These are phyloP conservation scores for Tricholaema leucomelas DNA, from an alignment of 2,113 vertebrate species.

Conservation along the genomic window DNA sequence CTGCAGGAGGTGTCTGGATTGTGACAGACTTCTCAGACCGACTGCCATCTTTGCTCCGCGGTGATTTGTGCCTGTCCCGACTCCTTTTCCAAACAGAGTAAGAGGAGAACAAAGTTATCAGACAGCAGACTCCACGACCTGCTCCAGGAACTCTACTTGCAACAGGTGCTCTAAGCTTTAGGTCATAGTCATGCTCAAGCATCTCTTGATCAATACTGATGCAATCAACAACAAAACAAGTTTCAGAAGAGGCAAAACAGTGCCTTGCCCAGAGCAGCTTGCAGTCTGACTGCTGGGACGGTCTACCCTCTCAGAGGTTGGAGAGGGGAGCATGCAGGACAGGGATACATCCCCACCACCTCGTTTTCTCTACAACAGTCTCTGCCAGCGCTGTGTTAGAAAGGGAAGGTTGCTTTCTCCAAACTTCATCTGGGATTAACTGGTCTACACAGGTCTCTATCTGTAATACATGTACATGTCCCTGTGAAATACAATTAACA, in stretches of 20 bases:
- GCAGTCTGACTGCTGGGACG: not conserved
- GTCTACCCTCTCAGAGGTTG: not conserved
- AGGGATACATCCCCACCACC: not conserved
- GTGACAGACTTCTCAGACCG: slow-evolving; percentile 94
- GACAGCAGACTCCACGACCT: not conserved
- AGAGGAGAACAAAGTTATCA: not conserved
- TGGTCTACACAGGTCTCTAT: not conserved
- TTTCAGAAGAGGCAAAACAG: not conserved
- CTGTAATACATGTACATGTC: not conserved
- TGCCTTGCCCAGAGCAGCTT: not conserved
- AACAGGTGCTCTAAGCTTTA: not conserved
- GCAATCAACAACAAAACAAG: not conserved
- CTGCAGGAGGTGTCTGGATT: slow-evolving; percentile 87
- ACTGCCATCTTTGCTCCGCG: slow-evolving; percentile 88
- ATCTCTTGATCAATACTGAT: not conserved
- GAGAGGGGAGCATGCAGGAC: not conserved
- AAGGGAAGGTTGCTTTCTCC: not conserved
- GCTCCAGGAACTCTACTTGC: not conserved
- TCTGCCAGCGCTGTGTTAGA: not conserved
- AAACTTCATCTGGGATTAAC: not conserved
- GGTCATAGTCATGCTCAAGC: not conserved
- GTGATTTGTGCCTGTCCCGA: slow-evolving; percentile 89
- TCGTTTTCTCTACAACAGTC: not conserved
- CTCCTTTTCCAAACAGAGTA: slow-evolving; percentile 80
- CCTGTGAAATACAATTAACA: not conserved